Evolutionary conservation across 2,113 vertebrate genomes (phyloP).

Genomic region (Nycticebus coucang): DNA sequence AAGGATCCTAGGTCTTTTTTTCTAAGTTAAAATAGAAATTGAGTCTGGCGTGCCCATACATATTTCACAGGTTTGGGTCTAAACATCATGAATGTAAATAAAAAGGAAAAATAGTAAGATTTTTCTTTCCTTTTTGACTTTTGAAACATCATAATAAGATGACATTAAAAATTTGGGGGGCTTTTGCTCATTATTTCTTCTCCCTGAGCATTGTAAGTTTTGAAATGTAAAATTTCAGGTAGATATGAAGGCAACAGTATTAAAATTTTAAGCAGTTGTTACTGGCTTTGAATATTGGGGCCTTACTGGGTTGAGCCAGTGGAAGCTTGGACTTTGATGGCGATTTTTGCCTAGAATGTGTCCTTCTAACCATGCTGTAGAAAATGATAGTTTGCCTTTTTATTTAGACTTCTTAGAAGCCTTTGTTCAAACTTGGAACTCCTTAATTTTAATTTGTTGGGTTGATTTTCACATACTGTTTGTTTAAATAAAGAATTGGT

Average conservation of each 20-base stretch:
- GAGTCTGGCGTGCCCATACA: neutral
- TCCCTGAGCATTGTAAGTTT: neutral
- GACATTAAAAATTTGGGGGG: neutral
- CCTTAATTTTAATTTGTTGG: slow-evolving; percentile 26
- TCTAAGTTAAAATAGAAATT: neutral
- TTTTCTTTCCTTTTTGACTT: neutral
- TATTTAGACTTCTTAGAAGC: neutral
- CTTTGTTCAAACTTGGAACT: neutral
- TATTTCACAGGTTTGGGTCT: neutral
- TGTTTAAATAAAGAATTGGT: slow-evolving; percentile 26
- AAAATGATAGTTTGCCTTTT: neutral
- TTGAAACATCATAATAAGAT: neutral
- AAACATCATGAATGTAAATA: neutral
- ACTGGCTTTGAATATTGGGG: neutral
- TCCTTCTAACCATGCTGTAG: neutral
- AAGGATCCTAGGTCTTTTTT: neutral
- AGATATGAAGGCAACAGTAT: neutral
- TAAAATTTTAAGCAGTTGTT: neutral
- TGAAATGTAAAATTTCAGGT: slow-evolving; percentile 29
- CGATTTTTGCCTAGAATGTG: neutral
- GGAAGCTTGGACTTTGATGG: neutral
- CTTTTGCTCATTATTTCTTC: neutral
- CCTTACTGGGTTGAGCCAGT: neutral
- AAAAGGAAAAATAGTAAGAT: slow-evolving; percentile 6
- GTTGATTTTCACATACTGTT: slow-evolving; percentile 5